Base-by-base conservation (phyloP, 2,797 vertebrate species). In the Cheracebus regulus region DNA sequence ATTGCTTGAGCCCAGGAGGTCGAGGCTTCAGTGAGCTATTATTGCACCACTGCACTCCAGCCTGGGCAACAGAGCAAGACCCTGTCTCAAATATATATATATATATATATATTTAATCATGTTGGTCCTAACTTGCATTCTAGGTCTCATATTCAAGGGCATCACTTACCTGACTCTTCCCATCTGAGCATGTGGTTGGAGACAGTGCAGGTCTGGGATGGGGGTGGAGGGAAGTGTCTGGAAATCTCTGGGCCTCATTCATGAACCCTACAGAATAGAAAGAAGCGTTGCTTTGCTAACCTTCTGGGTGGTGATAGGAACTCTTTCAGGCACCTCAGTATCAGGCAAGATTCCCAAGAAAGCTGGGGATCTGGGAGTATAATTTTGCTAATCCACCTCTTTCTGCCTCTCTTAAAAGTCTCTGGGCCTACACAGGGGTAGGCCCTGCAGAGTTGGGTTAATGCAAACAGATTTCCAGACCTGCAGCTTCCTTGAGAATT, bases 101-200 rank as follows among this genome's bases (percentile, higher is more conserved):
- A 22, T 55, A 22, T 67, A 4, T 19, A 55, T 7, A 22, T 55
- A 55, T 19, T 67, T 19, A n/a, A 17, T 76, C 50, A 4, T n/a
- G 7, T 52, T 79, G 90, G 20, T n/a, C 58, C n/a, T 26, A 14
- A 61, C 28, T 44, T 30, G 11, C 13, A 3, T 70, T 80, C 85
- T 26, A 57, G 50, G 44, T 39, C 30, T 73, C 24, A 9, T 19
- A 30, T 80, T 80, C 76, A 55, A 58, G 82, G 76, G 58, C 1
- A 11, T 26, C 8, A 0, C n/a, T 9, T 9, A 79, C 41, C n/a
- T 30, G 48, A n/a, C 15, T 79, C 58, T 67, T 67, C 8, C 83
- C 20, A 1, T 4, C 1, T 15, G 3, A 5, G 4, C 20, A 0
- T 15, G 30, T 19, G 4, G 20, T 22, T 57, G 75, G 6, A 70